Base-by-base conservation (phyloP, 2,888 invertebrate species). In the Agrilus cyanescens region DNA sequence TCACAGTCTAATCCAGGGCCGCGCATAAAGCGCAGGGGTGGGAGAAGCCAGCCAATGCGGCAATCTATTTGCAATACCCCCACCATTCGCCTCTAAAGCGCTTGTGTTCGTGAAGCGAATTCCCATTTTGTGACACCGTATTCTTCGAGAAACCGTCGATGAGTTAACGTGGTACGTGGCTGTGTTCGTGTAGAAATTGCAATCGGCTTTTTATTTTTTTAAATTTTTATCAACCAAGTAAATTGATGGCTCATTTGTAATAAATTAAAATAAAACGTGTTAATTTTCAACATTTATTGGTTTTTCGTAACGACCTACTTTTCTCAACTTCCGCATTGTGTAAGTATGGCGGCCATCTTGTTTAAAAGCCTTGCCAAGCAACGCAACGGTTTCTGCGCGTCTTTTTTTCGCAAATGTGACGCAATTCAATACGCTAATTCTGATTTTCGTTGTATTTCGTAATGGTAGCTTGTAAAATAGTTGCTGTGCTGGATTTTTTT, bases 301-400 rank as follows among this genome's bases (percentile, higher is more conserved):
- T 25, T 10, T 25, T 20, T 37, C 14, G 18, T 37, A 14, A 43
- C 56, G 56, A 56, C 56, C 56, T 50, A 56, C 50, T 53, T 56
- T 25, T 54, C 49, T 49, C 50, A 50, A 54, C 56, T 55, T 57
- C 55, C 55, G 55, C 54, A 55, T 55, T 57, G 55, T 57, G 55
- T 53, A 41, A 49, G 41, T 45, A 40, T 40, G 32, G 39, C 56
- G 49, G 56, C 56, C 56, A 56, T 56, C 53, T 56, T 56, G 56
- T 53, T 50, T 46, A 46, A 38, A 44, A 40, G 41, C 37, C 43
- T 43, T 40, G 38, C 37, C 43, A 43, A 44, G 41, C 44, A 41
- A 45, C 38, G 39, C 47, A 50, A 48, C 48, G 48, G 45, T 44
- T 43, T 47, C 47, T 34, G 33, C 40, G 43, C 37, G 34, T 39